Percentiles rank a stretch among this genome's conserved stretches.
Conservation (phyloP, 2,888 invertebrate genomes). For the Drosophila acutilabella region DNA sequence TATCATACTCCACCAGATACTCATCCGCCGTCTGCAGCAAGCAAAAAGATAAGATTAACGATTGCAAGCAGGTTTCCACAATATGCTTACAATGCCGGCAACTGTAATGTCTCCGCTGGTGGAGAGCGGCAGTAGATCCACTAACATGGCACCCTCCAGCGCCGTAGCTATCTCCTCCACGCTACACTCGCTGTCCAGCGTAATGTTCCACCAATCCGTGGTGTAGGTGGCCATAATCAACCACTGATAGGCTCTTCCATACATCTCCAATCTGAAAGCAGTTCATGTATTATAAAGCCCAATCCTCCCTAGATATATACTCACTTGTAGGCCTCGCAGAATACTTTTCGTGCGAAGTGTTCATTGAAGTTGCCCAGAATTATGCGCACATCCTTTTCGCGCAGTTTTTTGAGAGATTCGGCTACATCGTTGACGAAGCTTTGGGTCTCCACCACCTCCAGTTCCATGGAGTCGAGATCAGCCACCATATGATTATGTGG, state of each 20-base stretch:
- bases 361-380: constrained; percentile 98
- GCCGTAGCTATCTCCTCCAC: constrained; percentile 91
- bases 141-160: constrained; percentile 94
- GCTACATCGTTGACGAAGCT: constrained; percentile 96
- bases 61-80: not conserved
- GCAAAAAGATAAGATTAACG: not conserved
- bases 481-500: constrained; percentile 95
- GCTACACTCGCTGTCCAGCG: constrained; percentile 88
- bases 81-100: constrained; percentile 92
- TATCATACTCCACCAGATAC: constrained; percentile 94
- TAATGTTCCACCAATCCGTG: constrained; percentile 90
- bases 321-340: constrained; percentile 93
- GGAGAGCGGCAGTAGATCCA: constrained; percentile 94
- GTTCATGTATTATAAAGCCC: not conserved
- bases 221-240: constrained; percentile 95
- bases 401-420: constrained; percentile 91
- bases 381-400: constrained; percentile 96
- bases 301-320: constrained; percentile 20
- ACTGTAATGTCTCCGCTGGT: constrained; percentile 94
- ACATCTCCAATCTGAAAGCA: constrained; percentile 90
- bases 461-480: constrained; percentile 92
- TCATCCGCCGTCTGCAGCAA: constrained; percentile 93
- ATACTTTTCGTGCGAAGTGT: constrained; percentile 94
- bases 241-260: constrained; percentile 97
- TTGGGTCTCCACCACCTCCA: constrained; percentile 94